Percentiles rank a stretch among this genome's conserved stretches.
These are phyloP conservation scores for Pseudomyrmex gracilis DNA, from an alignment of 1,140 invertebrate genomes.

Conservation along the genomic window DNA sequence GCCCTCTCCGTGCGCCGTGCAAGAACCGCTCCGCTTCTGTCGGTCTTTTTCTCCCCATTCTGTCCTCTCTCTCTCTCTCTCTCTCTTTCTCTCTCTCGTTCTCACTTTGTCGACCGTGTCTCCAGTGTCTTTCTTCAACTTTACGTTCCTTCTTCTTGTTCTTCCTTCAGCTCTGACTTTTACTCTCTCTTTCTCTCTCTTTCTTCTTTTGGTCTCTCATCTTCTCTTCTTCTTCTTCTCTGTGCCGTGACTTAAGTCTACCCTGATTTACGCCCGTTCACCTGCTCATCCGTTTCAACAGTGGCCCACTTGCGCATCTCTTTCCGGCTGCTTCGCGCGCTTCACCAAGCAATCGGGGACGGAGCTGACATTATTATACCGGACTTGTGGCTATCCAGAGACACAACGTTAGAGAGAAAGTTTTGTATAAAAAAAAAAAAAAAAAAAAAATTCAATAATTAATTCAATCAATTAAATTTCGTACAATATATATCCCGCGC, in stretches of 20 bases:
- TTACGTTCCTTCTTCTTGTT: conserved; percentile 34
- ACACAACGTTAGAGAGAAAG: conserved; percentile 29
- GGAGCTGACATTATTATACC: conserved; percentile 53
- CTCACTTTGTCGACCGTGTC: conserved; percentile 1
- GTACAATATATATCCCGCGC: background rate
- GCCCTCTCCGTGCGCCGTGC: conserved; percentile 20
- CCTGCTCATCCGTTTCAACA: conserved; percentile 80
- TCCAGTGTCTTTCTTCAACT: conserved; percentile 41
- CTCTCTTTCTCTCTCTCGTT: conserved; percentile 46
- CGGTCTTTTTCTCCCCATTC: conserved; percentile 25
- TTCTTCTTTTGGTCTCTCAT: conserved; percentile 39
- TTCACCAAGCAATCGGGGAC: conserved; percentile 34
- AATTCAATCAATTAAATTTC: conserved; percentile 1
- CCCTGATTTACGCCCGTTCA: conserved; percentile 79
- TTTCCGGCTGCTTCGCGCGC: conserved; percentile 69
- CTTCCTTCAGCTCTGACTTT: background rate
- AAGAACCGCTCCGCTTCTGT: conserved; percentile 54
- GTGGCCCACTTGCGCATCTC: conserved; percentile 76
- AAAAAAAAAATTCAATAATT: too few species aligned
- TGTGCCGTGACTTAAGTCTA: conserved; percentile 62
- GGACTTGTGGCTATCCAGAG: conserved; percentile 11
- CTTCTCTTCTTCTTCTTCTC: conserved; percentile 31
- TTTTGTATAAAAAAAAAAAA: conserved; percentile 25
- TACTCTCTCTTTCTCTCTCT: background rate
- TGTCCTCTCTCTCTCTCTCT: conserved; percentile 53